Evolutionary conservation across 1,140 invertebrate species (phyloP).

Genomic region (Lasaia peninsularis): DNA sequence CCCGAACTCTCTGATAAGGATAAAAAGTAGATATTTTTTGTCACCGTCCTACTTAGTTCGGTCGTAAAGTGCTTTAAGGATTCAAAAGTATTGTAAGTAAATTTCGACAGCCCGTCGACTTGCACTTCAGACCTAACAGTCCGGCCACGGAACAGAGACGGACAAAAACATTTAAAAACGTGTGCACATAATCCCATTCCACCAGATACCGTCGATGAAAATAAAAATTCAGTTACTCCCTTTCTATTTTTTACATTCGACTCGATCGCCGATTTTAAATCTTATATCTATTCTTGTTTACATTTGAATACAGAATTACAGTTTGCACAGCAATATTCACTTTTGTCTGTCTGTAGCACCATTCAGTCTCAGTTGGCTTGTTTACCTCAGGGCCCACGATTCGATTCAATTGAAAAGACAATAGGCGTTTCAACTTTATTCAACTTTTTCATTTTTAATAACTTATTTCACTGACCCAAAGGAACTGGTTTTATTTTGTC

Average conservation of each 20-base stretch:
- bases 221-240: too few relatives aligned
- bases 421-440: neutral
- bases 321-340: conserved; percentile 4
- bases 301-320: neutral
- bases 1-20: conserved; percentile 8
- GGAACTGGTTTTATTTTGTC: too few relatives aligned
- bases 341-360: conserved; percentile 11
- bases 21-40: conserved; percentile 5
- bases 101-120: too few relatives aligned
- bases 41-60: neutral
- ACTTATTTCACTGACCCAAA: too few relatives aligned
- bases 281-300: conserved; percentile 1
- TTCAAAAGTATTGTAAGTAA: too few relatives aligned
- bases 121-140: too few relatives aligned
- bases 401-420: conserved; percentile 7
- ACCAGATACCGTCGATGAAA: too few relatives aligned
- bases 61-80: too few relatives aligned
- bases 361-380: conserved; percentile 1
- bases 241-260: too few relatives aligned
- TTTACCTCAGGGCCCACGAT: conserved; percentile 2
- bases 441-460: neutral
- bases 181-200: too few relatives aligned
- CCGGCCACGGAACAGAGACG: too few relatives aligned
- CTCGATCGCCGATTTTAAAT: neutral
- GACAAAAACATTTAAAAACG: too few relatives aligned